Base-by-base conservation (phyloP, 2,888 invertebrate genomes). In the Acanthosepion esculentum region DNA sequence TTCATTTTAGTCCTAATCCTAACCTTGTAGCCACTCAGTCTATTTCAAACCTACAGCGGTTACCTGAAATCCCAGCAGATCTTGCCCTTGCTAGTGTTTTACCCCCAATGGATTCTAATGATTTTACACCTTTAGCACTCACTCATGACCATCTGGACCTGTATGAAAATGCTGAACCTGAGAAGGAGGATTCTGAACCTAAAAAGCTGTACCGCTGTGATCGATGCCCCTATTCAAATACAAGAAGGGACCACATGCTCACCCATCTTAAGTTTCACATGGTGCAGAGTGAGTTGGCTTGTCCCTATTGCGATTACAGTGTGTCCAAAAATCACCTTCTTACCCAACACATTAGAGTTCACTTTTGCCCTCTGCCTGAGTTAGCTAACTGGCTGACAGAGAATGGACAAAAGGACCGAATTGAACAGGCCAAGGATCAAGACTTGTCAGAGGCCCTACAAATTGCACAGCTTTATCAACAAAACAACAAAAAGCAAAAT, bases 301-400 rank as follows among this genome's bases (percentile, higher is more conserved):
- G 99, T 97, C 98, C 98, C 48, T 98, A 98, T 97, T 99, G 99
- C 97, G 98, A 99, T 97, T 98, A 98, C 97, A 98, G 98, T 50
- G 98, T 98, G 53, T 98, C 98, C 8, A 98, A 98, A 96, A 98
- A 98, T 95, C 98, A 98, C 96, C 98, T 98, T 95, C 98, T 99
- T 78, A 98, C 98, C 92, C 99, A 99, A 96, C 99, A 99, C 97
- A 98, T 98, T 91, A 98, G 98, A 96, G 98, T 98, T 94, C 99
- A 99, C 97, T 98, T 99, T 96, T 96, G 96, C 95, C 97, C 97
- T 41, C 95, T 97, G 92, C 97, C 97, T 50, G 97, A 97, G 78
- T 95, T 97, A 15, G 96, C 96, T 78, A 96, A 96, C n/a, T 97
- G 97, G 97, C 94, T 97, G 29, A 95, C 95, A 18, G 96, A 97